Evolutionary conservation across 2,113 vertebrate genomes (phyloP).

Genomic region (Heterocephalus glaber): DNA sequence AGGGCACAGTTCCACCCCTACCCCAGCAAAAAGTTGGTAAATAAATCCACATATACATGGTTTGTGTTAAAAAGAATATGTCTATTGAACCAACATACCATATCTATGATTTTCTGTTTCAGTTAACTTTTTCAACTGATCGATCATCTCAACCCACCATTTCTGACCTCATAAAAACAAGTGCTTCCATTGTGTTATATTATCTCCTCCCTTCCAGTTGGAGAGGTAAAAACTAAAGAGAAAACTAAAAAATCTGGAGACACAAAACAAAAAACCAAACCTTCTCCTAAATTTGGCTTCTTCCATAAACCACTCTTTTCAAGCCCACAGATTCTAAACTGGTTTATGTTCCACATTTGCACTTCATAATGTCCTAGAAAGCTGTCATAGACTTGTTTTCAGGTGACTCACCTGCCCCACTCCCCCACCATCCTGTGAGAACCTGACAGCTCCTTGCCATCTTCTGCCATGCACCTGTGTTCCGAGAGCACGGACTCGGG

Average conservation of each 20-base stretch:
- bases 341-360: not conserved
- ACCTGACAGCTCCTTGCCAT: not conserved
- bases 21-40: not conserved
- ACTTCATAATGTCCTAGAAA: not conserved
- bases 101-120: not conserved
- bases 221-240: not conserved
- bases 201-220: not conserved
- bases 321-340: not conserved
- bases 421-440: not conserved
- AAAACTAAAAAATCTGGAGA: not conserved
- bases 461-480: not conserved
- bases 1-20: not conserved
- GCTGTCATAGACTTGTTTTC: not conserved
- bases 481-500: not conserved
- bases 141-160: not conserved
- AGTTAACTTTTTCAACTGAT: not conserved
- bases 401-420: not conserved
- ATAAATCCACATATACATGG: too few species aligned
- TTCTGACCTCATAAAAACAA: not conserved
- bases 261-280: not conserved
- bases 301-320: not conserved
- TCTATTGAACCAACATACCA: fast-evolving
- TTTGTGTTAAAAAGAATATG: not conserved
- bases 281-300: not conserved
- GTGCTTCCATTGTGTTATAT: not conserved